Percentiles rank a stretch among this genome's conserved stretches.
Conservation (phyloP, 2,888 invertebrate species). For the Ramazzottius varieornatus region DNA sequence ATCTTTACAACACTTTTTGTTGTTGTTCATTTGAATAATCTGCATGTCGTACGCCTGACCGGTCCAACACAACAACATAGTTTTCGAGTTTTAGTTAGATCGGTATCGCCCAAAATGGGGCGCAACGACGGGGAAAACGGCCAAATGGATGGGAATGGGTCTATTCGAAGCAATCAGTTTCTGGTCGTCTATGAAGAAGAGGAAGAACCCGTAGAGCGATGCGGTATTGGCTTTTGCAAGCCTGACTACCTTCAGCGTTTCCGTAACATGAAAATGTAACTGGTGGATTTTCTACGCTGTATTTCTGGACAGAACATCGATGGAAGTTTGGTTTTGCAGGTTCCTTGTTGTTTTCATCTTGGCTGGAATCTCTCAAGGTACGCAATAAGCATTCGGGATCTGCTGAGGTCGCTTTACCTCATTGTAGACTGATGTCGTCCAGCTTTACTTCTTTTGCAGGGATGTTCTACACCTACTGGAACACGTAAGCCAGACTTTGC, state of each 20-base stretch:
- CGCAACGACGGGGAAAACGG: too few species aligned
- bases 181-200: background rate
- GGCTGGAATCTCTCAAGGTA: background rate
- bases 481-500: background rate
- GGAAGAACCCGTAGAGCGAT: background rate
- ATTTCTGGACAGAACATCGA: too few species aligned
- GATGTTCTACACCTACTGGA: constrained; percentile 3
- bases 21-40: too few species aligned
- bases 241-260: background rate
- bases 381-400: background rate
- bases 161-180: too few species aligned
- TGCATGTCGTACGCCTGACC: too few species aligned
- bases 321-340: too few species aligned
- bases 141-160: too few species aligned
- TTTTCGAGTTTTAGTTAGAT: too few species aligned
- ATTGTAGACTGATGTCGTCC: background rate
- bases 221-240: background rate
- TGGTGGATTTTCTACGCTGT: too few species aligned
- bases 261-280: background rate
- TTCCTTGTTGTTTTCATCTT: background rate
- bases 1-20: too few species aligned
- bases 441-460: background rate
- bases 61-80: too few species aligned
- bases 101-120: too few species aligned
- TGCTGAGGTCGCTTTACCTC: background rate